Percentiles rank a stretch among this genome's conserved stretches.
These are phyloP conservation scores for Protodeltote pygarga DNA, from an alignment of 2,888 invertebrate genomes.

Conservation along the genomic window DNA sequence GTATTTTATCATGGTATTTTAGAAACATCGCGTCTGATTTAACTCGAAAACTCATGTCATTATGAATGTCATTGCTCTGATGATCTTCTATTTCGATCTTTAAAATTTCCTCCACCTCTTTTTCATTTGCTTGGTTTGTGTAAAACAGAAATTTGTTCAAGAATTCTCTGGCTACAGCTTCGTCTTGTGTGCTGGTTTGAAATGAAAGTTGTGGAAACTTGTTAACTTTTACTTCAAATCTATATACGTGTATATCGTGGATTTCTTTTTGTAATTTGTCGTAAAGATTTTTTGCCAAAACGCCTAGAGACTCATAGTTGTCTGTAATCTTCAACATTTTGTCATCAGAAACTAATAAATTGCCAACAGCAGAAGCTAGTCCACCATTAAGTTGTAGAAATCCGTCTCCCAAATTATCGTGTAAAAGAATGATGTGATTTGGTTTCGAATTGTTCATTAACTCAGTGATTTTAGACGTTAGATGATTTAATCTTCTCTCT, in stretches of 20 bases:
- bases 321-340: slow-evolving; percentile 12
- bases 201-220: slow-evolving; percentile 22
- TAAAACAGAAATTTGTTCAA: slow-evolving; percentile 24
- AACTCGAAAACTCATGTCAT: neutral
- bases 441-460: neutral
- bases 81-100: slow-evolving; percentile 5
- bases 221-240: slow-evolving; percentile 5
- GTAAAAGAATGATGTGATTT: slow-evolving; percentile 6
- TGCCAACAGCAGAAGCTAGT: slow-evolving; percentile 29
- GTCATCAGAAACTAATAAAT: slow-evolving; percentile 12
- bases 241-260: slow-evolving; percentile 4
- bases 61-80: neutral
- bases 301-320: neutral
- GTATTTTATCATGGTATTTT: slow-evolving; percentile 24
- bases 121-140: slow-evolving; percentile 20
- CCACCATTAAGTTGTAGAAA: slow-evolving; percentile 15
- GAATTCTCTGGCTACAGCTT: neutral
- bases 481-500: slow-evolving; percentile 8
- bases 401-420: slow-evolving; percentile 9
- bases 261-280: slow-evolving; percentile 1
- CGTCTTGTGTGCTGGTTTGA: neutral
- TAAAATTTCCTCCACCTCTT: slow-evolving; percentile 6
- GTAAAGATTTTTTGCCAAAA: slow-evolving; percentile 4
- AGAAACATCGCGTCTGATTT: slow-evolving; percentile 17
- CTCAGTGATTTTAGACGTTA: neutral